These are phyloP conservation scores for Pandemis cinnamomeana DNA, from an alignment of 2,888 invertebrate genomes.

Conservation along the genomic window DNA sequence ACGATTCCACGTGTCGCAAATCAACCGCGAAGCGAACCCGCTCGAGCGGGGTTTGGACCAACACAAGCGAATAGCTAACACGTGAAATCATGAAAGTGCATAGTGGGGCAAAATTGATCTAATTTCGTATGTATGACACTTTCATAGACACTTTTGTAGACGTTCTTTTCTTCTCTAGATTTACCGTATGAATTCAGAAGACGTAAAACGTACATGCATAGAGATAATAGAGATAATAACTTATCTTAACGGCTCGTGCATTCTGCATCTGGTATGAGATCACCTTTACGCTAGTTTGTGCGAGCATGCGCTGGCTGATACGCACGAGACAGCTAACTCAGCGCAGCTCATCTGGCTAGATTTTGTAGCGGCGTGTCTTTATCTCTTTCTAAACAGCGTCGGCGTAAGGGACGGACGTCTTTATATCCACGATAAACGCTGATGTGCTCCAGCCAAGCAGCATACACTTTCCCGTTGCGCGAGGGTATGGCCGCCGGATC, in stretches of 20 bases:
- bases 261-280: background rate
- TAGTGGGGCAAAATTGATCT: no score
- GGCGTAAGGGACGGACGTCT: conserved; percentile 37
- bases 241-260: no score
- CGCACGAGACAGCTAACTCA: conserved; percentile 15
- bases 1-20: background rate
- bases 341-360: background rate
- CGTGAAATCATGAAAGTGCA: no score
- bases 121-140: no score
- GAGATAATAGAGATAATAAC: no score
- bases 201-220: no score
- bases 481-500: conserved; percentile 82
- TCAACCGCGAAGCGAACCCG: background rate
- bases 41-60: background rate
- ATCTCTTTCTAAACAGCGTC: background rate
- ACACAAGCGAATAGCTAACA: background rate
- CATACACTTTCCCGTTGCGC: conserved; percentile 79
- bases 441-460: conserved; percentile 31
- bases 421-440: background rate
- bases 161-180: no score
- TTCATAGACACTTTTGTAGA: no score
- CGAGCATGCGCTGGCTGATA: conserved; percentile 8
- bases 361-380: no score
- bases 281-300: background rate
- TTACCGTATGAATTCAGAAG: no score